A percentile compares a stretch with the other conserved stretches of the same genome.
phyloP scores from a whole-genome alignment of 2,113 vertebrate genomes.

The Thymallus thymallus region DNA sequence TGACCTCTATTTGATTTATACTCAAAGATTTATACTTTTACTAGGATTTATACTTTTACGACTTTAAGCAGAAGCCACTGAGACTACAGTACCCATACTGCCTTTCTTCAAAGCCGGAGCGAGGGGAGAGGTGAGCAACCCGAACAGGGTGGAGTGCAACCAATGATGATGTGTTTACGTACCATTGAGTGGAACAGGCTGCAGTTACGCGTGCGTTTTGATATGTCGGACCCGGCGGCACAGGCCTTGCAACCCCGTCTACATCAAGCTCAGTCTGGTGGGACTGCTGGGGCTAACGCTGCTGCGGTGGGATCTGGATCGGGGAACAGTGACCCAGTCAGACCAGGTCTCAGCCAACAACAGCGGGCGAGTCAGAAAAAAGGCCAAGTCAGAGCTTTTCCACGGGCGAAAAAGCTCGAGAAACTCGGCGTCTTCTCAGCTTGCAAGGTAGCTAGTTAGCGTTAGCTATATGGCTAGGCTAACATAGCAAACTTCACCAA shows the following conservation, averaged over 20 bases:
- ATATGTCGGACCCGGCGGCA: constrained; percentile 79
- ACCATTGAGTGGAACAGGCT: constrained; percentile 22
- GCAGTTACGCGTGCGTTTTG: constrained; percentile 49
- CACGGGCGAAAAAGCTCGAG: constrained; percentile 95
- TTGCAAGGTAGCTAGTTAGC: constrained; percentile 84
- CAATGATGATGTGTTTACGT: no score
- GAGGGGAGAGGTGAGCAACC: not conserved
- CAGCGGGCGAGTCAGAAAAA: constrained; percentile 95
- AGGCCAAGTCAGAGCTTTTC: constrained; percentile 92
- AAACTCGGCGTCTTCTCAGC: constrained; percentile 97
- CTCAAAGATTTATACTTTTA: no score
- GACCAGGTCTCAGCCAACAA: constrained; percentile 93
- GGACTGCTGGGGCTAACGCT: constrained; percentile 65
- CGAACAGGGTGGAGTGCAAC: not conserved
- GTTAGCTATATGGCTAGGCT: not conserved
- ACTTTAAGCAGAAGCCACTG: no score
- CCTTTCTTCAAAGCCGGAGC: not conserved
- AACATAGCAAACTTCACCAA: constrained; percentile 36
- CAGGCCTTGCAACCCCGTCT: constrained; percentile 77
- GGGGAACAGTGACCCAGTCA: constrained; percentile 84
- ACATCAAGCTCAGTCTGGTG: constrained; percentile 73
- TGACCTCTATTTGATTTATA: not conserved
- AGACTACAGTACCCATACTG: constrained; percentile 41
- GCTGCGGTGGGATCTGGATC: constrained; percentile 63
- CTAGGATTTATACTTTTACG: no score